Evolutionary conservation across 35 echinoderm and acorn worm genomes (phyloP).

Genomic region (Strongylocentrotus purpuratus): DNA sequence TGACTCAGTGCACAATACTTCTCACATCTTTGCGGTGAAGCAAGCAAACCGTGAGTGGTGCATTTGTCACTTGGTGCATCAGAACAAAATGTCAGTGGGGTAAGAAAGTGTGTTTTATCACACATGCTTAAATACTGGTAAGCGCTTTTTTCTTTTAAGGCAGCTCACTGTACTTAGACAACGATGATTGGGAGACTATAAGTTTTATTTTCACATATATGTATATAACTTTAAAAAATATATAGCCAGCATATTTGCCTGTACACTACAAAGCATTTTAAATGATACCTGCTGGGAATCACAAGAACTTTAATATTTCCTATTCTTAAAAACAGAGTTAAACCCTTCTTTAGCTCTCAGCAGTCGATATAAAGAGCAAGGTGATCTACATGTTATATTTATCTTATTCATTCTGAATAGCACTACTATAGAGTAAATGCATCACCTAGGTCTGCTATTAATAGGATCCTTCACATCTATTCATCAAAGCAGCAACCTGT

Average conservation of each 20-base stretch:
- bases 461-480: neutral
- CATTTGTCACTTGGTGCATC: neutral
- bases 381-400: too few relatives aligned
- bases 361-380: too few relatives aligned
- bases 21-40: neutral
- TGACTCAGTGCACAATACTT: slow-evolving; percentile 16
- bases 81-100: neutral
- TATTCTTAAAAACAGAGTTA: too few relatives aligned
- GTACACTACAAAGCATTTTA: too few relatives aligned
- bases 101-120: neutral
- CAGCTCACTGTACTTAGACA: neutral
- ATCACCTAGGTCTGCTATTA: neutral
- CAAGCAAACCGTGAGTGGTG: neutral
- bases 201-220: too few relatives aligned
- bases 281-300: too few relatives aligned
- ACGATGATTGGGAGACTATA: too few relatives aligned
- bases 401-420: too few relatives aligned
- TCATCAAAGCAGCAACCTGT: neutral
- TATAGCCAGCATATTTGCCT: too few relatives aligned
- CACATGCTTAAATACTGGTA: neutral
- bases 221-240: too few relatives aligned
- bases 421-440: neutral
- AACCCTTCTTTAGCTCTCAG: too few relatives aligned
- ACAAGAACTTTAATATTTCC: too few relatives aligned
- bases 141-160: neutral